Evolutionary conservation across 2,888 invertebrate species (phyloP).

Genomic region (Diabrotica balteata): DNA sequence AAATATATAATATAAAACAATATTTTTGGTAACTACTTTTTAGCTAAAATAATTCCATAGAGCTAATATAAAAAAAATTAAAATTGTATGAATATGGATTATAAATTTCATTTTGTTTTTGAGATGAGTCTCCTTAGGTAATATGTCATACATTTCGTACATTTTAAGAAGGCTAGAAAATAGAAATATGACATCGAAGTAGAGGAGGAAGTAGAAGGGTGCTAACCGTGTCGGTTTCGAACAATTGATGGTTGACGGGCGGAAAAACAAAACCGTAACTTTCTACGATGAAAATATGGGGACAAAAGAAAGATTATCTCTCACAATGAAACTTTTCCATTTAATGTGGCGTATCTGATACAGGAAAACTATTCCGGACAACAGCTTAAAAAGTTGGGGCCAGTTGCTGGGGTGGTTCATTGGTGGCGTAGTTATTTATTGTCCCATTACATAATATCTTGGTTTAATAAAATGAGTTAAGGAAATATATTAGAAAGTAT

Average conservation of each 20-base stretch:
- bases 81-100: too few relatives aligned
- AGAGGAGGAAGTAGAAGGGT: slow-evolving; percentile 22
- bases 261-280: slow-evolving; percentile 37
- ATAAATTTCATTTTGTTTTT: too few relatives aligned
- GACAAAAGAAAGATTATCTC: slow-evolving; percentile 34
- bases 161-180: too few relatives aligned
- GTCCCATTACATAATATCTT: neutral
- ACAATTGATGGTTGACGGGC: slow-evolving; percentile 36
- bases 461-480: too few relatives aligned
- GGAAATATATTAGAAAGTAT: too few relatives aligned
- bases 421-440: slow-evolving; percentile 1
- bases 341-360: slow-evolving; percentile 37
- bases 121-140: too few relatives aligned
- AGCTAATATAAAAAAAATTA: too few relatives aligned
- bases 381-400: slow-evolving; percentile 8
- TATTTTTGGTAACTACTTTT: too few relatives aligned
- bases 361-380: slow-evolving; percentile 27
- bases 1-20: too few relatives aligned
- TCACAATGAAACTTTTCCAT: slow-evolving; percentile 33
- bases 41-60: too few relatives aligned
- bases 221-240: slow-evolving; percentile 37
- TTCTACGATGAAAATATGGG: slow-evolving; percentile 32
- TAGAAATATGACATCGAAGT: slow-evolving; percentile 12
- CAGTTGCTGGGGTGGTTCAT: slow-evolving; percentile 9
- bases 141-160: too few relatives aligned